Percentiles rank a stretch among this genome's conserved stretches.
Evolutionary conservation across 2,888 invertebrate species (phyloP).

Genomic region (Himalopsyche japonica): DNA sequence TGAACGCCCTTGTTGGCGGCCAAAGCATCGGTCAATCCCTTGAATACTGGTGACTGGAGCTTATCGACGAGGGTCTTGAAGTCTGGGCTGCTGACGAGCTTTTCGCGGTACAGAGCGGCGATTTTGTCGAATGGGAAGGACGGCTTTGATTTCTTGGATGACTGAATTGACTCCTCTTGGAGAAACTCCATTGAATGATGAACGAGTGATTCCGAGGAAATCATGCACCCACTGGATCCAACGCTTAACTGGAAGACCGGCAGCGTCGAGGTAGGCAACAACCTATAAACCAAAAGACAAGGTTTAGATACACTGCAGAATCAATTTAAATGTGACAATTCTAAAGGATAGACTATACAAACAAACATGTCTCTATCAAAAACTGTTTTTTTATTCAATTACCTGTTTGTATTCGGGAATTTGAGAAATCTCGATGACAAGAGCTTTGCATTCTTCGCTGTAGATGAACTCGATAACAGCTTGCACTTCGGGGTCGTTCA

Average conservation of each 20-base stretch:
- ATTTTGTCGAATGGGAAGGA: slow-evolving; percentile 19
- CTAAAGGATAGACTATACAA: too few relatives aligned
- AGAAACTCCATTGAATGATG: neutral
- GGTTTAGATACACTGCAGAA: too few relatives aligned
- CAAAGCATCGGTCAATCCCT: slow-evolving; percentile 3
- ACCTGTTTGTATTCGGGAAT: slow-evolving; percentile 20
- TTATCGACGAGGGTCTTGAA: slow-evolving; percentile 19
- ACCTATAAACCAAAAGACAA: too few relatives aligned
- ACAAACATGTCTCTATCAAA: too few relatives aligned
- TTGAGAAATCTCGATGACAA: slow-evolving; percentile 6
- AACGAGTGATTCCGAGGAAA: slow-evolving; percentile 1
- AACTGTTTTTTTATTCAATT: too few relatives aligned
- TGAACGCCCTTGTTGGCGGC: neutral
- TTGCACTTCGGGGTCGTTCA: slow-evolving; percentile 25
- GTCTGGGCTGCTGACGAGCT: neutral
- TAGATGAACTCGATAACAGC: slow-evolving; percentile 12
- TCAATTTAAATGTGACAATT: too few relatives aligned
- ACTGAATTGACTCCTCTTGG: neutral
- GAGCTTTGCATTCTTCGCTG: slow-evolving; percentile 11
- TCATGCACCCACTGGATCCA: slow-evolving; percentile 17
- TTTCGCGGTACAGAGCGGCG: neutral
- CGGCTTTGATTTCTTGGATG: slow-evolving; percentile 9
- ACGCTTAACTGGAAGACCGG: slow-evolving; percentile 10
- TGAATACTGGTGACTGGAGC: slow-evolving; percentile 12
- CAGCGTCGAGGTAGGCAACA: slow-evolving; percentile 3